Evolutionary conservation across 2,113 vertebrate species (phyloP).

Genomic region (Campylomormyrus tamandua): DNA sequence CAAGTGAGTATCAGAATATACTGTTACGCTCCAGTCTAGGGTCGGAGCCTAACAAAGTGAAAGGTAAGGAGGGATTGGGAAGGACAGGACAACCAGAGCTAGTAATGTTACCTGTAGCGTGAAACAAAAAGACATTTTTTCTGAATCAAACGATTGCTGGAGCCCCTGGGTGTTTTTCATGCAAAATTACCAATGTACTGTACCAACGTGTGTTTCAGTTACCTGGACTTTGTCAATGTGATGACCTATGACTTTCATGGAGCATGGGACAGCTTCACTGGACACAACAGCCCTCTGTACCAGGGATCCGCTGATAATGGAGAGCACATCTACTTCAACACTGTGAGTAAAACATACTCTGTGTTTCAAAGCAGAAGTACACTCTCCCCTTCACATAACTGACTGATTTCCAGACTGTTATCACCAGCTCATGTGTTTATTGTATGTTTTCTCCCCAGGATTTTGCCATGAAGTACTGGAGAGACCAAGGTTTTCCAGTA

Average conservation of each 20-base stretch:
- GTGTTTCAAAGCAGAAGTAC: background rate
- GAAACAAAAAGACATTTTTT: background rate
- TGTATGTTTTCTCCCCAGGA: conserved; percentile 40
- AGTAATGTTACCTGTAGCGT: background rate
- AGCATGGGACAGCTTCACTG: conserved; percentile 54
- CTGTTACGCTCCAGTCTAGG: too few species aligned
- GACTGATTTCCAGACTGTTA: background rate
- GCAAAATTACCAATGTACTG: background rate
- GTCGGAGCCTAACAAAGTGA: too few species aligned
- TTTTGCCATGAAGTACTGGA: conserved; percentile 61
- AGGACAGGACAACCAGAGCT: too few species aligned
- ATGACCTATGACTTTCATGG: conserved; percentile 71
- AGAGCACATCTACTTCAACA: conserved; percentile 34
- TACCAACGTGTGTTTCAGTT: conserved; percentile 34
- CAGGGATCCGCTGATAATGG: conserved; percentile 30
- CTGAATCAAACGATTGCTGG: background rate
- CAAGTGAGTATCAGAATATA: conserved; percentile 46
- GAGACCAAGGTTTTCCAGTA: conserved; percentile 48
- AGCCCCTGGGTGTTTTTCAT: background rate
- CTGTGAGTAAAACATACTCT: conserved; percentile 42
- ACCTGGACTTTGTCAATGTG: conserved; percentile 60
- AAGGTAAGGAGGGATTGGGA: too few species aligned
- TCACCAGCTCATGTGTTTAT: background rate
- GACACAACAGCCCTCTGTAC: conserved; percentile 63
- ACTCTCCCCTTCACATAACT: background rate